Conservation (phyloP, 2,888 invertebrate species). For the Rotaria macrura region DNA sequence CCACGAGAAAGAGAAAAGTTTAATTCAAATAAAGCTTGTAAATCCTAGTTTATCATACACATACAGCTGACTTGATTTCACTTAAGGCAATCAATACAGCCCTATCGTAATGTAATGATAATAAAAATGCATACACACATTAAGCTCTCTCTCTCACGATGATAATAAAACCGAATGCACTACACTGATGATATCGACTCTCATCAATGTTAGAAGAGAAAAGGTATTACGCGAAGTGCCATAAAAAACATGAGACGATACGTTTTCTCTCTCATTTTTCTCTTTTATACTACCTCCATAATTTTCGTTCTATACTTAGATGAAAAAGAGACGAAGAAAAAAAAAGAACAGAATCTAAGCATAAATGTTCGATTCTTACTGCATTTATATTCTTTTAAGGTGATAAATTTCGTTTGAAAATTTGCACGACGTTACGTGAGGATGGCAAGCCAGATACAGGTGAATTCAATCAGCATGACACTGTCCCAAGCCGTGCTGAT, state of each 20-base stretch:
- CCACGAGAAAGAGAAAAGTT: not conserved
- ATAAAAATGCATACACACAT: not conserved
- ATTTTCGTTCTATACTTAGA: not conserved
- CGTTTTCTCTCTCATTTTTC: not conserved
- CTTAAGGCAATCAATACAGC: not conserved
- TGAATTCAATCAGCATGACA: slow-evolving; percentile 35
- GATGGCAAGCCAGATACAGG: slow-evolving; percentile 76
- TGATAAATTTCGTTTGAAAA: slow-evolving; percentile 72
- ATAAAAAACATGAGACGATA: not conserved
- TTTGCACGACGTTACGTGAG: slow-evolving; percentile 85
- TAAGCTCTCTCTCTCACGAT: not conserved
- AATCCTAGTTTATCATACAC: not conserved
- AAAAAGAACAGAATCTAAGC: not conserved
- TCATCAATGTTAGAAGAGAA: not conserved
- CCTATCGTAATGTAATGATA: not conserved
- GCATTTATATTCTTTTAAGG: slow-evolving; percentile 42
- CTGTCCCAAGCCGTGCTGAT: slow-evolving; percentile 66
- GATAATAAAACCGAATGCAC: not conserved
- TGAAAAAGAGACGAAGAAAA: not conserved
- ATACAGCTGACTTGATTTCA: not conserved
- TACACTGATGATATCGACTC: not conserved
- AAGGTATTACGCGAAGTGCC: not conserved
- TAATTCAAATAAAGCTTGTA: not conserved
- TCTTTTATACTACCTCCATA: not conserved
- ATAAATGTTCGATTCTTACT: not conserved